Evolutionary conservation across 2,113 vertebrate species (phyloP), one percentile per base, ranked within the genome.

Genomic region (Catagonus wagneri): DNA sequence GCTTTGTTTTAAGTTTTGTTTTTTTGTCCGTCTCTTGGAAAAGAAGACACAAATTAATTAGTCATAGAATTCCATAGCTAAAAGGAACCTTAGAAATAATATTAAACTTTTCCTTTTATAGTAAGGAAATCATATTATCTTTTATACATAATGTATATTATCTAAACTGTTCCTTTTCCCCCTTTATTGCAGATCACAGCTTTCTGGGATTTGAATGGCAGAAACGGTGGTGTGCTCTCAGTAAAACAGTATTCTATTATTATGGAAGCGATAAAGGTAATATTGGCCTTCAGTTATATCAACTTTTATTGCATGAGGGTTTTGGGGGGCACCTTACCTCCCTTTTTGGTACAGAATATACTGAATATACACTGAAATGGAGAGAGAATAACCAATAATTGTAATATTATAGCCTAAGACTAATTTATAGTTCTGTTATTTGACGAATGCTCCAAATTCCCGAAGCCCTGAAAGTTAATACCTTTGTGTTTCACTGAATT

Each of bases 171-270:
- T 79, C 13, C 44, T 79, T 80, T 80, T 90, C 22, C 71, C 58
- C 90, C n/a, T 96, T 96, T 83, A 88, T 97, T 97, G 63, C 97
- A 99, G 99, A 99, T 98, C 99, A 99, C 98, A 99, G 99, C 97
- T 99, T 99, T 95, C 99, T 99, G 94, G 99, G 99, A 94, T 99
- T 99, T 34, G 99, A 99, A 94, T 99, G 99, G 99, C 99, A 99
- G 97, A 99, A 99, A 94, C 99, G 99, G 92, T 99, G 99, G 99
- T 99, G 99, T 93, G 99, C 99, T 79, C 98, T 99, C 34, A 99
- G 99, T 97, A 99, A 98, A 97, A 98, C 98, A 0, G 98, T 98
- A 9, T 99, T 99, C 98, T 99, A 99, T 96, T 99, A 99, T 95
- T 99, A 99, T 23, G 99, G 99, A 95, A 99, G 99, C 2, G 99